Conservation (phyloP, 1,140 invertebrate species). For the Dinoponera quadriceps region DNA sequence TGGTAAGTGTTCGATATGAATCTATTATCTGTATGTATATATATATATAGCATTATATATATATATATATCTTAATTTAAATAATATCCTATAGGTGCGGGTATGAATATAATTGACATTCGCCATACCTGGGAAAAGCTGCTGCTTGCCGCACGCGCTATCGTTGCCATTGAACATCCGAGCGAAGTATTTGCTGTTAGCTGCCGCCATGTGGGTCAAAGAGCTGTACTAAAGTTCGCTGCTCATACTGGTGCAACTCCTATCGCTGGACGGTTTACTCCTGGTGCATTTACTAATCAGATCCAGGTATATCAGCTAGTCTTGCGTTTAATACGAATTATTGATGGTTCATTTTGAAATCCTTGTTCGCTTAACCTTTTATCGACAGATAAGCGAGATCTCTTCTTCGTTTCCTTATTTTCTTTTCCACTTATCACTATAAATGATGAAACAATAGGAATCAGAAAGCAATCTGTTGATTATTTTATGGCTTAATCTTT, state of each 20-base stretch:
- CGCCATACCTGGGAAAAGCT: conserved; percentile 99
- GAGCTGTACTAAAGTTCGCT: conserved; percentile 99
- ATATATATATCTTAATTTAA: too few species aligned
- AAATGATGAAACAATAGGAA: too few species aligned
- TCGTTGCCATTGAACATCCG: conserved; percentile 99
- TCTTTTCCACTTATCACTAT: too few species aligned
- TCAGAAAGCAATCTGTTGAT: too few species aligned
- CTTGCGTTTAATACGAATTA: too few species aligned
- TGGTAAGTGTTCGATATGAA: conserved; percentile 64
- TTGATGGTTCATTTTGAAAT: too few species aligned
- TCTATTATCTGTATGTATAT: too few species aligned
- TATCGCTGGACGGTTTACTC: conserved; percentile 99
- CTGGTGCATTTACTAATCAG: conserved; percentile 99
- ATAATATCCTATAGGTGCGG: conserved; percentile 54
- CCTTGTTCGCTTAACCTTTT: too few species aligned
- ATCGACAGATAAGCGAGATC: too few species aligned
- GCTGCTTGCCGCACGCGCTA: conserved; percentile 97
- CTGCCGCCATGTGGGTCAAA: conserved; percentile 96
- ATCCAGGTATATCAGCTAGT: conserved; percentile 88
- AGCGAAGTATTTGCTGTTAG: conserved; percentile 99
- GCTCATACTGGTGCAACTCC: conserved; percentile 98
- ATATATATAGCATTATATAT: too few species aligned
- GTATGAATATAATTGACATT: conserved; percentile 97
- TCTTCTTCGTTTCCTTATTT: too few species aligned
- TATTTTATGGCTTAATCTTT: too few species aligned